A percentile compares a stretch with the other conserved stretches of the same genome.
Evolutionary conservation across 1,140 invertebrate species (phyloP).

Genomic region (Lucilia cuprina): DNA sequence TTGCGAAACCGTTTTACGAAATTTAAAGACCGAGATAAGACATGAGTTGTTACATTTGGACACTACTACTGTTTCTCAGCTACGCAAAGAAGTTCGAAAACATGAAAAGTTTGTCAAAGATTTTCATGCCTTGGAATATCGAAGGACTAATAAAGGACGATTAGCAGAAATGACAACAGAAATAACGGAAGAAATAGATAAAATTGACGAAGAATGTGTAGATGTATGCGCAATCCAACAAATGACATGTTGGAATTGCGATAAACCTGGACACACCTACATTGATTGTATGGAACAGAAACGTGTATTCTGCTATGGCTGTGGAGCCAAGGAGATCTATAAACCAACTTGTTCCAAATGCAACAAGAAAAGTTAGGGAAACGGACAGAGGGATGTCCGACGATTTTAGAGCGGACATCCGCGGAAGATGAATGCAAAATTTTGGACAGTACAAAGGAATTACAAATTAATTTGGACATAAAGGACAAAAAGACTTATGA

Average conservation of each 20-base stretch:
- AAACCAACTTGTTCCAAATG: background rate
- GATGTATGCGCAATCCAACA: background rate
- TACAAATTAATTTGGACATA: background rate
- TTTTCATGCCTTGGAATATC: background rate
- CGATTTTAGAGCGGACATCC: background rate
- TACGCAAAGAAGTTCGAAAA: background rate
- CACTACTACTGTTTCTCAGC: background rate
- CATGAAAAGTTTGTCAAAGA: background rate
- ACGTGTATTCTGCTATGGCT: background rate
- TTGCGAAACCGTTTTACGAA: background rate
- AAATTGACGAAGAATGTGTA: background rate
- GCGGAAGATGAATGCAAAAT: background rate
- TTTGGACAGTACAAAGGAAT: background rate
- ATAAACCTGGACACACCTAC: background rate
- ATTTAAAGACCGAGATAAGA: background rate
- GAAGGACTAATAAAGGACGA: background rate
- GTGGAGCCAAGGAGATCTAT: background rate
- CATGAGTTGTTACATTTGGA: background rate
- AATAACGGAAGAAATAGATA: background rate
- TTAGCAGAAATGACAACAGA: background rate
- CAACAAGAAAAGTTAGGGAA: background rate
- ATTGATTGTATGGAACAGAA: background rate
- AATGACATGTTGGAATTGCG: background rate
- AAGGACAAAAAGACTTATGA: too few relatives aligned
- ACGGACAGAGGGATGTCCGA: background rate